These are phyloP conservation scores for Harpalus rubripes DNA, from an alignment of 2,888 invertebrate genomes.

Conservation along the genomic window DNA sequence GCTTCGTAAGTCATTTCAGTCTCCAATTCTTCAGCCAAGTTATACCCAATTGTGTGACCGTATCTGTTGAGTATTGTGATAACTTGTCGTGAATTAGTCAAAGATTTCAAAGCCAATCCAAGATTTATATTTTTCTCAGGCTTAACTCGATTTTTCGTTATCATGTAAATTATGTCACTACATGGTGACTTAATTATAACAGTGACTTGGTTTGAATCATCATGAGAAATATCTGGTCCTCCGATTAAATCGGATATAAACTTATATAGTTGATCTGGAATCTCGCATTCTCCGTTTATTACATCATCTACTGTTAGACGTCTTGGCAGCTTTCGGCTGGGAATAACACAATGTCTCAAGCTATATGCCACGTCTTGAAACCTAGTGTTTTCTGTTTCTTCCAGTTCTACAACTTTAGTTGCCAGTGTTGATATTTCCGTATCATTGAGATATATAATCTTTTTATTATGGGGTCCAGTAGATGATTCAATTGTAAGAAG, in stretches of 20 bases:
- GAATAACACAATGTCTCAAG: neutral
- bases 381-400: neutral
- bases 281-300: constrained; percentile 69
- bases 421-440: neutral
- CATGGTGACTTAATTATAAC: constrained; percentile 70
- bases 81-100: constrained; percentile 71
- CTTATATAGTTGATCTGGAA: constrained; percentile 69
- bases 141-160: constrained; percentile 70
- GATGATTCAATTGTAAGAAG: neutral
- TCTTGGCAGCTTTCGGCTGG: constrained; percentile 60
- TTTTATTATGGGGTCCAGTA: neutral
- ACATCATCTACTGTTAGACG: constrained; percentile 69
- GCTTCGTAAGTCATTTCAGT: constrained; percentile 64
- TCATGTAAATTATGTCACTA: constrained; percentile 71
- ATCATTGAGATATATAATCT: neutral
- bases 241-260: constrained; percentile 69
- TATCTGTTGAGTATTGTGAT: constrained; percentile 71
- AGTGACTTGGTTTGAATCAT: constrained; percentile 69
- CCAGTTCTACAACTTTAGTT: neutral
- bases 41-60: constrained; percentile 72
- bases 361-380: neutral
- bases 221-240: constrained; percentile 68
- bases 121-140: constrained; percentile 72
- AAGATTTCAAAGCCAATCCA: constrained; percentile 71
- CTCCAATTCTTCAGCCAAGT: constrained; percentile 72